A percentile compares a stretch with the other conserved stretches of the same genome.
Evolutionary conservation across 2,797 vertebrate genomes (phyloP).

Genomic region (Enteromius anoplus): DNA sequence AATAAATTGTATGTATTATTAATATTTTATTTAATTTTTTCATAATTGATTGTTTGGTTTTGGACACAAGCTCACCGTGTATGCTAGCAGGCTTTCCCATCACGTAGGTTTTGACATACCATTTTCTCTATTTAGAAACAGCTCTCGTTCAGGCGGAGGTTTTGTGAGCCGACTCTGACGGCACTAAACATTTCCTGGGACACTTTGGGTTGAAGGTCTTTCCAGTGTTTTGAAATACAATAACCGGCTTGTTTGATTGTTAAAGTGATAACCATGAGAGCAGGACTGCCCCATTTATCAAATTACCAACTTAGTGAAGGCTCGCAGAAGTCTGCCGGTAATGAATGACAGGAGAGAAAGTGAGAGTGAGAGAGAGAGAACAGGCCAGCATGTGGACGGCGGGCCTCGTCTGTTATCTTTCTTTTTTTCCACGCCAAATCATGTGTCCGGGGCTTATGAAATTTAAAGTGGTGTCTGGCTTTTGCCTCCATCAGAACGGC

Average conservation of each 20-base stretch:
- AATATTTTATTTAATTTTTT: not conserved
- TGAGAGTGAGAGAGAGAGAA: slow-evolving; percentile 30
- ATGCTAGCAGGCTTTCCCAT: slow-evolving; percentile 30
- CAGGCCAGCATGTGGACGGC: slow-evolving; percentile 52
- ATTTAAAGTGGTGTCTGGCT: slow-evolving; percentile 71
- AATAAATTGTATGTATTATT: not conserved
- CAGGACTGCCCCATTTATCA: slow-evolving; percentile 67
- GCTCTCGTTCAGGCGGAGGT: slow-evolving; percentile 54
- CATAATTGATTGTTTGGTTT: not conserved
- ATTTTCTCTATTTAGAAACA: slow-evolving; percentile 62
- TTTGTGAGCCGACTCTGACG: slow-evolving; percentile 43
- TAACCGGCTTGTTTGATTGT: slow-evolving; percentile 68
- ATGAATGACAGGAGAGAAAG: slow-evolving; percentile 65
- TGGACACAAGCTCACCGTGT: not conserved
- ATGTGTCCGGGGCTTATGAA: slow-evolving; percentile 68
- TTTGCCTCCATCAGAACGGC: slow-evolving; percentile 67
- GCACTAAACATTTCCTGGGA: slow-evolving; percentile 33
- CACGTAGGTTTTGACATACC: slow-evolving; percentile 34
- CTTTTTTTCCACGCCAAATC: slow-evolving; percentile 55
- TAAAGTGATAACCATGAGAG: slow-evolving; percentile 68
- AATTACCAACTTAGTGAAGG: slow-evolving; percentile 68
- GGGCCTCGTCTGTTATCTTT: slow-evolving; percentile 63
- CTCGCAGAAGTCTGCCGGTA: slow-evolving; percentile 61
- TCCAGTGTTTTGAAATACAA: slow-evolving; percentile 66
- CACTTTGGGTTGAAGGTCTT: slow-evolving; percentile 62